These are phyloP conservation scores for Orthosia gothica DNA, from an alignment of 2,888 invertebrate species.

Conservation along the genomic window DNA sequence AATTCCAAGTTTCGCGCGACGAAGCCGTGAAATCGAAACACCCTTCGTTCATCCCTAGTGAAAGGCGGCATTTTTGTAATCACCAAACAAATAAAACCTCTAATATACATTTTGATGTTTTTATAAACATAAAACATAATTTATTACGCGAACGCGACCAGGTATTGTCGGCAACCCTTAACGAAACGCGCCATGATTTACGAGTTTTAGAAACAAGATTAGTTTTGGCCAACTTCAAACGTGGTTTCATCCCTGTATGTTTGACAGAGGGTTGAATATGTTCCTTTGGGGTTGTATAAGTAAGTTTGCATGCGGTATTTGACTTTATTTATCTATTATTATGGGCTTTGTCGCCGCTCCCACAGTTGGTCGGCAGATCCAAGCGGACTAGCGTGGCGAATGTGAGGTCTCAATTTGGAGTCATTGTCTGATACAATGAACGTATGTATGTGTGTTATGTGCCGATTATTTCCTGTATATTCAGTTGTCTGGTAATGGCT, in stretches of 20 bases:
- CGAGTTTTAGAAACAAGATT: conserved; percentile 49
- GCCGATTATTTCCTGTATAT: conserved; percentile 61
- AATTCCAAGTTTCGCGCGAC: conserved; percentile 61
- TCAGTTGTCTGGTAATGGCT: conserved; percentile 61
- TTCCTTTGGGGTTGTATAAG: conserved; percentile 10
- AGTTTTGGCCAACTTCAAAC: conserved; percentile 31
- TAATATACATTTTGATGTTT: conserved; percentile 70
- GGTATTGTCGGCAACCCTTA: conserved; percentile 74
- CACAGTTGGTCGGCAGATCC: conserved; percentile 74
- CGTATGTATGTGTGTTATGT: conserved; percentile 65
- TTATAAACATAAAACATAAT: conserved; percentile 72
- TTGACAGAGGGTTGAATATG: conserved; percentile 36
- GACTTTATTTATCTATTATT: conserved; percentile 85
- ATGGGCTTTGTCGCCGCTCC: conserved; percentile 80
- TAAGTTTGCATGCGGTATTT: conserved; percentile 74
- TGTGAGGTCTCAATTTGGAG: conserved; percentile 88
- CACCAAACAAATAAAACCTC: conserved; percentile 70
- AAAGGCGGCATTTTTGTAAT: conserved; percentile 66
- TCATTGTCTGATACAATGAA: conserved; percentile 81
- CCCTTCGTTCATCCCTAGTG: conserved; percentile 54
- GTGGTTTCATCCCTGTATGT: conserved; percentile 5
- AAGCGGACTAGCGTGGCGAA: conserved; percentile 83
- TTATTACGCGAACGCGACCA: conserved; percentile 69
- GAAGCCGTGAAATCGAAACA: conserved; percentile 57
- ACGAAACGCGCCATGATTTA: conserved; percentile 76